phyloP scores from a whole-genome alignment of 2,113 vertebrate species.

The Tetrao urogallus region DNA sequence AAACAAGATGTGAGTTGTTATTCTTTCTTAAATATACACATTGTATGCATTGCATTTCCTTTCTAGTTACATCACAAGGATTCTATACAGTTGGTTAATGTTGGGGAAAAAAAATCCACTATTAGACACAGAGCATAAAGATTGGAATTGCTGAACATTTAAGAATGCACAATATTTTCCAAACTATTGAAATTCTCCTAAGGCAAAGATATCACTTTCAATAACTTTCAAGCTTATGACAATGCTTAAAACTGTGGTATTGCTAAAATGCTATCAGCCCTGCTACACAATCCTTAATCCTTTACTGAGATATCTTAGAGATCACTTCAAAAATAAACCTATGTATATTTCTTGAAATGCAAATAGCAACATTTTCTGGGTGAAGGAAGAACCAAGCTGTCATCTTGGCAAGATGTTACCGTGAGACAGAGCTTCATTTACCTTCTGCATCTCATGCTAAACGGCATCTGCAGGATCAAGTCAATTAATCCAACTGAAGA shows the following conservation, averaged over 20 bases:
- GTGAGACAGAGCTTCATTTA: not conserved
- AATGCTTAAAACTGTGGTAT: not conserved
- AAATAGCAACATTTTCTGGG: not conserved
- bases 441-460: not conserved
- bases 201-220: not conserved
- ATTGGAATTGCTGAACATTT: not conserved
- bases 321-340: not conserved
- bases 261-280: not conserved
- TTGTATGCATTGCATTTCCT: not conserved
- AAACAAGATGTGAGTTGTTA: not conserved
- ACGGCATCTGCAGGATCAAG: not conserved
- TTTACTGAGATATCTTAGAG: not conserved
- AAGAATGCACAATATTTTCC: not conserved
- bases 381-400: not conserved
- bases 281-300: not conserved
- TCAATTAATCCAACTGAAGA: not conserved
- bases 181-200: not conserved
- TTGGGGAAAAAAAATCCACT: not conserved
- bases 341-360: not conserved
- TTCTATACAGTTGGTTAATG: conserved; percentile 15
- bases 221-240: not conserved
- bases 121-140: not conserved
- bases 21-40: not conserved
- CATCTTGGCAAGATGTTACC: not conserved
- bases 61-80: not conserved